A percentile compares a stretch with the other conserved stretches of the same genome.
Conservation (phyloP, 2,888 invertebrate species). For the Scelioninae gen. 2 region DNA sequence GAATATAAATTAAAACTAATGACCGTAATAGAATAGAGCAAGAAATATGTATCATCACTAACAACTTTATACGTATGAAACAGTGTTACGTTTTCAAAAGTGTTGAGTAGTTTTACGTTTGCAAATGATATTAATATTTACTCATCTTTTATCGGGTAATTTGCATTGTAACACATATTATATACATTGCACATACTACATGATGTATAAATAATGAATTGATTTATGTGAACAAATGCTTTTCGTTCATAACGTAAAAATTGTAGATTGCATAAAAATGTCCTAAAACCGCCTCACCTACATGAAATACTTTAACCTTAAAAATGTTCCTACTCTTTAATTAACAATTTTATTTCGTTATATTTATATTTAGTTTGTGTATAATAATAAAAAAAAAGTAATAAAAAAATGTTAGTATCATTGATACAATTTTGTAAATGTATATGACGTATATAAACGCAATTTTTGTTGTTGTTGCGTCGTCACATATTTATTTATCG, state of each 20-base stretch:
- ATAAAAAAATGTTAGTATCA: slow-evolving; percentile 35
- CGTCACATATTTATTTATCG: slow-evolving; percentile 41
- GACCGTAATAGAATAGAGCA: slow-evolving; percentile 2
- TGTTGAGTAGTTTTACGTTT: slow-evolving; percentile 7
- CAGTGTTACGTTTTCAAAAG: slow-evolving; percentile 2
- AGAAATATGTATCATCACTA: slow-evolving; percentile 12
- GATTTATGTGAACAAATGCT: too few relatives aligned
- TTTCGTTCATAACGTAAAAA: neutral
- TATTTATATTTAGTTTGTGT: too few relatives aligned
- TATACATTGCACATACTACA: neutral
- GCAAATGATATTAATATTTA: slow-evolving; percentile 22
- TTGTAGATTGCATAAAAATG: neutral
- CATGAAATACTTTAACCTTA: neutral
- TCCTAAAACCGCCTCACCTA: too few relatives aligned
- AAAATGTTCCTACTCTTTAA: too few relatives aligned
- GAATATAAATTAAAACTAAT: slow-evolving; percentile 8
- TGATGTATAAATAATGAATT: too few relatives aligned
- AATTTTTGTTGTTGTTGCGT: slow-evolving; percentile 14
- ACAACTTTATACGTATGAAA: slow-evolving; percentile 14
- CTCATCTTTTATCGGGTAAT: neutral
- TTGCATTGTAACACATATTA: slow-evolving; percentile 19
- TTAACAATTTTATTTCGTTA: too few relatives aligned
- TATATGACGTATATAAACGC: slow-evolving; percentile 5
- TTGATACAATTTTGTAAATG: slow-evolving; percentile 32
- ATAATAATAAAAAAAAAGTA: too few relatives aligned